Conservation (phyloP, 2,797 vertebrate species). For the Acropternis orthonyx region DNA sequence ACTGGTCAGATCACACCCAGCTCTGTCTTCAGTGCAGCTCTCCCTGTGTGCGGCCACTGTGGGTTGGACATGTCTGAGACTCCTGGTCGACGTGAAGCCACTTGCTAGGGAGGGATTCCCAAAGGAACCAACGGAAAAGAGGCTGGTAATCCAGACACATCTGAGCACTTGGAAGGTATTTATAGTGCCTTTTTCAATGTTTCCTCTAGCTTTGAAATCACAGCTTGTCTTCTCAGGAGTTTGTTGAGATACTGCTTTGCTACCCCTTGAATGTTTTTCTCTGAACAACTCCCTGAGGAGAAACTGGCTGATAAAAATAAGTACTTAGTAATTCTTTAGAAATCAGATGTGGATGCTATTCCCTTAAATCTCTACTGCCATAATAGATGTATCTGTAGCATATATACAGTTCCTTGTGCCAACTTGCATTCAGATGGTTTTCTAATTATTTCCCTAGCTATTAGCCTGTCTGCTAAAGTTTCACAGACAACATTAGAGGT, state of each 20-base stretch:
- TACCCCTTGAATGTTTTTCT: neutral
- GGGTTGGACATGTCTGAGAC: neutral
- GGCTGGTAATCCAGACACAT: neutral
- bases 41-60: neutral
- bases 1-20: neutral
- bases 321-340: neutral
- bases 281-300: neutral
- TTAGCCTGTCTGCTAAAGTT: neutral
- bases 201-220: neutral
- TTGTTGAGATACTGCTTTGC: neutral
- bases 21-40: neutral
- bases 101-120: neutral
- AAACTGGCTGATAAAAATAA: slow-evolving; percentile 4
- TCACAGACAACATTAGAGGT: neutral
- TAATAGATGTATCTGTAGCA: neutral
- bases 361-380: neutral
- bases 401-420: neutral
- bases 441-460: neutral
- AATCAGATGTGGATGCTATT: neutral
- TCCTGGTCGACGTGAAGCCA: accelerated
- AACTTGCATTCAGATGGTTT: neutral
- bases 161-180: neutral
- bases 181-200: neutral
- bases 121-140: neutral
- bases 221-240: neutral